Base-by-base conservation (phyloP, 2,113 vertebrate species). In the Cisticola juncidis region DNA sequence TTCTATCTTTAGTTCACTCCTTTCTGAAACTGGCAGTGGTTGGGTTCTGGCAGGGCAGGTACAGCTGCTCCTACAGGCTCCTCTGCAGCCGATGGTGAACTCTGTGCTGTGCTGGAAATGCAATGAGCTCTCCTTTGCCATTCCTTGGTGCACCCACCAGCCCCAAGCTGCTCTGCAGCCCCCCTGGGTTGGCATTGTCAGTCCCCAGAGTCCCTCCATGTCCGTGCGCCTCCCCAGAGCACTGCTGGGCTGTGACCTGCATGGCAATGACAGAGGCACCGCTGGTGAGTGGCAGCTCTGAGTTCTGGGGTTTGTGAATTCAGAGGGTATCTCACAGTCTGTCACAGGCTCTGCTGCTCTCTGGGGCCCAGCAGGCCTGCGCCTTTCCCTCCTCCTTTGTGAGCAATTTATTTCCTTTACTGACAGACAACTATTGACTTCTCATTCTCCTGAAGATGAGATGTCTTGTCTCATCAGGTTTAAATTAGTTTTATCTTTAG, bases 401-500 rank as follows among this genome's bases (percentile, higher is more conserved):
- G 76, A 88, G 88, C 86, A 77, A 93, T 96, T 97, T 90, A 65
- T 92, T 89, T 88, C 56, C 83, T 90, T 62, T 70, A 7, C 77
- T 94, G 94, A 78, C 94, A 96, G 92, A 74, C 58, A 81, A 24
- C 76, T 95, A 94, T 94, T 94, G 94, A 95, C 88, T 95, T 83
- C 88, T 80, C 64, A 5, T 86, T 78, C 89, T 88, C 58, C 88
- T 77, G 82, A 42, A 95, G 96, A 88, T 51, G 91, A 92, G 83
- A 70, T 89, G 94, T 81, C 86, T 94, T 86, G 90, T 90, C 90
- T 96, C 95, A 95, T 95, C 95, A 92, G 85, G 26, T 85, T 95
- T 94, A 65, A 93, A 97, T 97, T 92, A 92, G 90, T 91, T 96
- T 96, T 95, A 95, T 96, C 95, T 95, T 90, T 82, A 92, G 92